These are phyloP conservation scores for Aphelinus atriplicis DNA, from an alignment of 1,140 invertebrate species.

Conservation along the genomic window DNA sequence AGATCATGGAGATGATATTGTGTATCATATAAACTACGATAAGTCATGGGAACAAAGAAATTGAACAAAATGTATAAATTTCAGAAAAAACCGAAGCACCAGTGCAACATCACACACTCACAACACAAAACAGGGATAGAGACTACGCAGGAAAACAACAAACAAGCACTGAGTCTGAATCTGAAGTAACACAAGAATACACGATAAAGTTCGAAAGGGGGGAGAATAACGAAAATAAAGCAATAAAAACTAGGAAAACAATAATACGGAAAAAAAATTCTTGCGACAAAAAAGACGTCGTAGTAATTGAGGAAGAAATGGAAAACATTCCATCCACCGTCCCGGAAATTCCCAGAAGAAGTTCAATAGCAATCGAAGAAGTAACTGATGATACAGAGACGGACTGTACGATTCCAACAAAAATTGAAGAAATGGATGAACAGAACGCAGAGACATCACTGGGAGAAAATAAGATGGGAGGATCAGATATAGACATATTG, in stretches of 20 bases:
- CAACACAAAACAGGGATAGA: constrained; percentile 60
- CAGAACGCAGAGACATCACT: constrained; percentile 50
- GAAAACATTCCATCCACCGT: constrained; percentile 54
- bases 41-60: background rate
- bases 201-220: constrained; percentile 61
- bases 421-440: constrained; percentile 46
- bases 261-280: constrained; percentile 55
- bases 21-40: background rate
- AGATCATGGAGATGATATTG: background rate
- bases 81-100: constrained; percentile 64
- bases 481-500: too few species aligned
- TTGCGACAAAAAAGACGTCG: constrained; percentile 47
- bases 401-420: constrained; percentile 51
- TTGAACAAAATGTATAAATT: constrained; percentile 45
- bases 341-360: constrained; percentile 57
- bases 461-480: too few species aligned
- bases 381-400: constrained; percentile 47
- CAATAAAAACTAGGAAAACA: constrained; percentile 61
- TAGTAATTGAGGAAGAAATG: constrained; percentile 63
- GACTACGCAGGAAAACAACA: constrained; percentile 53
- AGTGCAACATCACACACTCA: constrained; percentile 63
- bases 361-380: constrained; percentile 61
- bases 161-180: constrained; percentile 57
- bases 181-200: constrained; percentile 61
- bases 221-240: constrained; percentile 60